Conservation (phyloP, 2,888 invertebrate species). For the Plebejus argus region DNA sequence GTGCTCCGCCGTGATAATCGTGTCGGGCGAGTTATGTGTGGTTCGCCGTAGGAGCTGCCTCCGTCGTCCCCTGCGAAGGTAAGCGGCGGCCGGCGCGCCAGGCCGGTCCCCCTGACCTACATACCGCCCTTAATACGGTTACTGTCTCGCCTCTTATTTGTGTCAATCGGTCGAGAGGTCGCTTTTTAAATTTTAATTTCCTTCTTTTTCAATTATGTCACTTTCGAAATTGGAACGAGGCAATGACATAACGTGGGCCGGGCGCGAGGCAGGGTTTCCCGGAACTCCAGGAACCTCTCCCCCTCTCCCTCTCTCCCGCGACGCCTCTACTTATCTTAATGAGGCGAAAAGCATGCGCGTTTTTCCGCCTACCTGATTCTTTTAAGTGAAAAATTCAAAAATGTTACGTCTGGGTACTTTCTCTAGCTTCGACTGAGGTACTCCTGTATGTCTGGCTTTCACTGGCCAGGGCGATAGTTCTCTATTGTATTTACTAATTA, state of each 20-base stretch:
- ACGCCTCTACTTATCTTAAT: conserved; percentile 61
- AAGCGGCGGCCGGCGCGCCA: neutral
- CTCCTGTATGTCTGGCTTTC: neutral
- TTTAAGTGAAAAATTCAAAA: conserved; percentile 36
- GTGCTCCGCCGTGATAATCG: conserved; percentile 25
- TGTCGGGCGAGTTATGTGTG: conserved; percentile 32
- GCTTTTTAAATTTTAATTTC: conserved; percentile 36
- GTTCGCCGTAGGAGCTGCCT: neutral
- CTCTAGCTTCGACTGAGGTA: neutral
- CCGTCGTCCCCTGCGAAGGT: conserved; percentile 29
- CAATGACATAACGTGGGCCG: conserved; percentile 52
- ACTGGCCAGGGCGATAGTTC: neutral
- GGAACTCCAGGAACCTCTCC: conserved; percentile 51
- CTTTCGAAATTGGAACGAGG: conserved; percentile 37
- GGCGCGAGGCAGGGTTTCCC: conserved; percentile 53
- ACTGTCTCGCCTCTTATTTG: conserved; percentile 46
- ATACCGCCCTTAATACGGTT: conserved; percentile 66
- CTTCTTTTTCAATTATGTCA: conserved; percentile 36
- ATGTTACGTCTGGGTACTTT: conserved; percentile 8
- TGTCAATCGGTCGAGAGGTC: conserved; percentile 39
- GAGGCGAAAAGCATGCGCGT: conserved; percentile 69
- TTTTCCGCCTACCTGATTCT: conserved; percentile 42
- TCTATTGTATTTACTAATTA: conserved; percentile 9
- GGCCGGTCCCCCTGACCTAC: conserved; percentile 59
- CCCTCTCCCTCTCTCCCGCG: conserved; percentile 47